phyloP scores from a whole-genome alignment of 2,797 vertebrate species.

The Somateria mollissima region DNA sequence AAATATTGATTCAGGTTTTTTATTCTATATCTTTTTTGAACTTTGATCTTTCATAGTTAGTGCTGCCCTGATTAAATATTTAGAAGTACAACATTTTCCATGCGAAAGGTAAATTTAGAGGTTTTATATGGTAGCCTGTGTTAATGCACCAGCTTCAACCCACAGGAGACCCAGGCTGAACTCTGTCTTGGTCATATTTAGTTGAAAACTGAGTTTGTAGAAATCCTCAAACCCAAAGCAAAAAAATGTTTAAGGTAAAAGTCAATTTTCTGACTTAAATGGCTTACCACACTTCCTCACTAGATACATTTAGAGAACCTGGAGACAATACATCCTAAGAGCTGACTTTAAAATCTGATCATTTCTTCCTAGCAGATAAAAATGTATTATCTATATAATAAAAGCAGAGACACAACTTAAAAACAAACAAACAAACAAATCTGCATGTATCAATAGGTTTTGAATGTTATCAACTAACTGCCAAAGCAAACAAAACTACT shows the following conservation, averaged over 20 bases:
- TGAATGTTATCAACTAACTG: neutral
- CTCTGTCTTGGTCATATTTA: neutral
- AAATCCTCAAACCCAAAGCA: neutral
- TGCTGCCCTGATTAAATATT: conserved; percentile 52
- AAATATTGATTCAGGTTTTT: conserved; percentile 42
- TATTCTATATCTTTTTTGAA: neutral
- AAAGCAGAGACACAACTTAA: neutral
- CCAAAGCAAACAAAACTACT: neutral
- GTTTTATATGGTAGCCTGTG: neutral
- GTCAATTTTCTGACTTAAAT: neutral
- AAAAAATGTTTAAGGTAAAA: neutral
- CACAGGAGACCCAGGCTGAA: neutral
- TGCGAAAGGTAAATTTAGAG: conserved; percentile 51
- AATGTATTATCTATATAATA: neutral
- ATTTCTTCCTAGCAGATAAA: neutral
- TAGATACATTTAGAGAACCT: neutral
- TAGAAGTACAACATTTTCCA: conserved; percentile 37
- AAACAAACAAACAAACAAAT: neutral
- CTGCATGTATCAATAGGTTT: neutral
- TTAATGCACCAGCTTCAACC: neutral
- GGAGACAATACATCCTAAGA: neutral
- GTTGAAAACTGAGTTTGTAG: neutral
- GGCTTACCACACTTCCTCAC: neutral
- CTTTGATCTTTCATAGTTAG: conserved; percentile 39
- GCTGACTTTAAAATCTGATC: neutral